Conservation (phyloP, 2,888 invertebrate genomes). For the Sturmia bella region DNA sequence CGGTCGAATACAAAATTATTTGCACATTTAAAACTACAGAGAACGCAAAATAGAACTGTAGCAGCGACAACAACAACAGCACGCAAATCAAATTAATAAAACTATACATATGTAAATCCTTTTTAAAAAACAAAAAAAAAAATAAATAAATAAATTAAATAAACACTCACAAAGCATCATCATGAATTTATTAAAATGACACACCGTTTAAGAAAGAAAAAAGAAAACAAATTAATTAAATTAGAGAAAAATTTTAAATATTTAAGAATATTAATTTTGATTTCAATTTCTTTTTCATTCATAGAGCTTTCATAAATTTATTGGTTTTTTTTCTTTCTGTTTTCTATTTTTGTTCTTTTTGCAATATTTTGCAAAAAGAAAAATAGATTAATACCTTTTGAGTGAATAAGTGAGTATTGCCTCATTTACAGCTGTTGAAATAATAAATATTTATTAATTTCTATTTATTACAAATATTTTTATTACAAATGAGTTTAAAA, state of each 20-base stretch:
- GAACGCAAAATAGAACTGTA: neutral
- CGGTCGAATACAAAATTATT: constrained; percentile 34
- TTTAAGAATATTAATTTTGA: constrained; percentile 44
- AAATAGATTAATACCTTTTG: constrained; percentile 33
- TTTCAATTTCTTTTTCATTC: constrained; percentile 44
- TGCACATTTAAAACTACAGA: constrained; percentile 3
- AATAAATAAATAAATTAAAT: neutral
- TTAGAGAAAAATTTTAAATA: constrained; percentile 31
- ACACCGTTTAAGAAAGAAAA: constrained; percentile 23
- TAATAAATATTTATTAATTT: constrained; percentile 63
- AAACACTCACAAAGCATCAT: constrained; percentile 1
- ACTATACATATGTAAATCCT: constrained; percentile 27
- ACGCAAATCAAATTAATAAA: constrained; percentile 37
- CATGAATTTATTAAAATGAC: constrained; percentile 21
- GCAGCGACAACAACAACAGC: neutral
- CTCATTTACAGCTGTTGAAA: constrained; percentile 65
- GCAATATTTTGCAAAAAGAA: neutral
- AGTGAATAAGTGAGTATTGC: constrained; percentile 63
- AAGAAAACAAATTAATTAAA: constrained; percentile 1
- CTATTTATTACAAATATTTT: constrained; percentile 62
- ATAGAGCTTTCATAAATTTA: constrained; percentile 34
- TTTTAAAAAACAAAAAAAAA: neutral
- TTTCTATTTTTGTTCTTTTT: constrained; percentile 3
- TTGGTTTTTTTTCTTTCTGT: too few species aligned
- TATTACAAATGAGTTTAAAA: constrained; percentile 39